Evolutionary conservation across 2,888 invertebrate species (phyloP), one percentile per base, ranked within the genome.

Genomic region (Protonemura montana): DNA sequence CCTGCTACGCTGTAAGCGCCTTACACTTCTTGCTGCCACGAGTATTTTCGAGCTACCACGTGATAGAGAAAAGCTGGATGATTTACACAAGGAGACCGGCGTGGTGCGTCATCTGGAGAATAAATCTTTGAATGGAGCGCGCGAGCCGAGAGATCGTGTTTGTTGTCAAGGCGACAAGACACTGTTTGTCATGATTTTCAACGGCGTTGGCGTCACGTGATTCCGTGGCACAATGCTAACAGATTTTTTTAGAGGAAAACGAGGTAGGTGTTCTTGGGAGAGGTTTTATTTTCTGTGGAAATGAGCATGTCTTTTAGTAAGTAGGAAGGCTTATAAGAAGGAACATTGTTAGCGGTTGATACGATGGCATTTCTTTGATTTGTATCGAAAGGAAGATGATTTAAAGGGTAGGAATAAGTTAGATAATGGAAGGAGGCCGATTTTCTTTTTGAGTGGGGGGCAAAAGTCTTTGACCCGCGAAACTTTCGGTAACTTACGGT

Each of bases 291-390:
- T 13, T 59, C 13, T 59, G 59, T 21, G 16, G 59, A 21, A 59
- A 59, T 59, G 59, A 59, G 59, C 59, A 59, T 59, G 59, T 59
- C 59, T 59, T 3, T 59, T 59, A 59, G 59, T 59, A 59, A 59
- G 59, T 59, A 59, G 16, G 59, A 59, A 21, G 59, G 21, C 59
- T 59, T 59, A 59, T 10, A 59, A 21, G 21, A 21, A 59, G 59
- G 59, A 59, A 59, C 13, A 59, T 21, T 59, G 59, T 59, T 59
- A n/a, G n/a, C n/a, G n/a, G n/a, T n/a, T n/a, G n/a, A 21, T 59
- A 10, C 7, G 21, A 7, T 2, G 3, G 59, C 59, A 59, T 13
- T 10, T 10, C 59, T 2, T n/a, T 59, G 59, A 21, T 21, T 59
- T 10, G 13, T 59, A 59, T 59, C 59, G 59, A 21, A 13, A 21